Evolutionary conservation across 92 coral and sea anemone species (phyloP).

Genomic region (Meandrina meandrites): DNA sequence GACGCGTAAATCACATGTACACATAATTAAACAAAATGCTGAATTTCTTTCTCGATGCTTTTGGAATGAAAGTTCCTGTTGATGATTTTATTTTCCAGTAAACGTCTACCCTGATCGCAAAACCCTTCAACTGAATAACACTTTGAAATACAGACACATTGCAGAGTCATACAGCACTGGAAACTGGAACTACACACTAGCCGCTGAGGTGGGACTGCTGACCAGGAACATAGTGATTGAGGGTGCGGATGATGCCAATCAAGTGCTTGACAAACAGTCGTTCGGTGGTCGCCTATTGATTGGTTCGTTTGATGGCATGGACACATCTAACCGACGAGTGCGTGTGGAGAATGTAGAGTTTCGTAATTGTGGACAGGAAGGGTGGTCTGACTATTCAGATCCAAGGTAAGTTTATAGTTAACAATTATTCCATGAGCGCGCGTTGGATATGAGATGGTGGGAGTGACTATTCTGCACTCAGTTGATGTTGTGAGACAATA

Average conservation of each 20-base stretch:
- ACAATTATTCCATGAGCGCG: too few species aligned
- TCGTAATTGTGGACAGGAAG: conserved; percentile 88
- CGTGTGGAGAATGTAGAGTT: conserved; percentile 91
- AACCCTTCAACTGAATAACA: conserved; percentile 55
- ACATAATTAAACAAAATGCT: background rate
- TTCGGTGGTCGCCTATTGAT: conserved; percentile 87
- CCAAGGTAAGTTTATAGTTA: conserved; percentile 61
- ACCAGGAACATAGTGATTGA: conserved; percentile 86
- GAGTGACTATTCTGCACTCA: too few species aligned
- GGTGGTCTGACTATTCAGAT: conserved; percentile 78
- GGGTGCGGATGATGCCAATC: conserved; percentile 82
- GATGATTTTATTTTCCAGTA: conserved; percentile 27
- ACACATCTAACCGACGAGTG: conserved; percentile 44
- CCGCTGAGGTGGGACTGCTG: conserved; percentile 93
- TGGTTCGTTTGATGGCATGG: conserved; percentile 59
- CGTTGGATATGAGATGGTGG: too few species aligned
- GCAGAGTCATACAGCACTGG: conserved; percentile 52
- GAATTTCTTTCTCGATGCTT: background rate
- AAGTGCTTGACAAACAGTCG: conserved; percentile 70
- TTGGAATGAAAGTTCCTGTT: too few species aligned
- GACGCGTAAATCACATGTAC: background rate
- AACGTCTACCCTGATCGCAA: conserved; percentile 48
- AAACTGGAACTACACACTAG: conserved; percentile 66
- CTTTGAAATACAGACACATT: conserved; percentile 71
- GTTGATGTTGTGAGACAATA: too few species aligned